These are phyloP conservation scores for Solea senegalensis DNA, from an alignment of 2,113 vertebrate genomes.

Conservation along the genomic window DNA sequence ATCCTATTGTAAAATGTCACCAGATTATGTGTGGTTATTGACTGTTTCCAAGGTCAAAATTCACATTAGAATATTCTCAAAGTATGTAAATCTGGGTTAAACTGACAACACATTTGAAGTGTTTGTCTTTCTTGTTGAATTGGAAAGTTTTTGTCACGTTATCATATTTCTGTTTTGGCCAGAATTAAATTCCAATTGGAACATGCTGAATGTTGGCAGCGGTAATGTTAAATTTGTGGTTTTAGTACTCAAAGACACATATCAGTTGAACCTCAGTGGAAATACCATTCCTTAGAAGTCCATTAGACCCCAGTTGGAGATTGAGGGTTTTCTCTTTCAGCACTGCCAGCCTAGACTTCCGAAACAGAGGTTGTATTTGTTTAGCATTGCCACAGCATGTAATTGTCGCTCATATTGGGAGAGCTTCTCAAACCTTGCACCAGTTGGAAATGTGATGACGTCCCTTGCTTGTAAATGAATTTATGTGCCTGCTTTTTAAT, in stretches of 20 bases:
- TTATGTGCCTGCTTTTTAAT: constrained; percentile 67
- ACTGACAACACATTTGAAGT: no score
- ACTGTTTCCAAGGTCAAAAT: neutral
- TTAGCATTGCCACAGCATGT: constrained; percentile 72
- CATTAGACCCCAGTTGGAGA: constrained; percentile 5
- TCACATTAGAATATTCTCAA: no score
- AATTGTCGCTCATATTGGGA: constrained; percentile 70
- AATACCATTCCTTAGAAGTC: constrained; percentile 13
- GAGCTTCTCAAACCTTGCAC: constrained; percentile 68
- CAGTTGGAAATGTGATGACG: constrained; percentile 67
- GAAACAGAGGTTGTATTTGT: constrained; percentile 60
- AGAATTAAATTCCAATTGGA: constrained; percentile 7
- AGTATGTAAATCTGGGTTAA: no score
- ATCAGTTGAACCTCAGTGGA: constrained; percentile 19
- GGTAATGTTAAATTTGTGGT: constrained; percentile 3
- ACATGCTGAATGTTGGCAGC: neutral
- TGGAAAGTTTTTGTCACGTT: neutral
- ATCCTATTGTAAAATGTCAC: no score
- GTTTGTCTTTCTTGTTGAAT: no score
- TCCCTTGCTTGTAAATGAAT: constrained; percentile 72
- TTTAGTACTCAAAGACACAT: constrained; percentile 6
- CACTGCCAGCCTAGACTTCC: constrained; percentile 36
- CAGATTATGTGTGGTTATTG: no score
- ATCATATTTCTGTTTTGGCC: neutral
- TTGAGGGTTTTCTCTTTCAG: constrained; percentile 18